Percentiles rank a stretch among this genome's conserved stretches.
phyloP scores from a whole-genome alignment of 23 tunicate species.

The Ciona savignyi region DNA sequence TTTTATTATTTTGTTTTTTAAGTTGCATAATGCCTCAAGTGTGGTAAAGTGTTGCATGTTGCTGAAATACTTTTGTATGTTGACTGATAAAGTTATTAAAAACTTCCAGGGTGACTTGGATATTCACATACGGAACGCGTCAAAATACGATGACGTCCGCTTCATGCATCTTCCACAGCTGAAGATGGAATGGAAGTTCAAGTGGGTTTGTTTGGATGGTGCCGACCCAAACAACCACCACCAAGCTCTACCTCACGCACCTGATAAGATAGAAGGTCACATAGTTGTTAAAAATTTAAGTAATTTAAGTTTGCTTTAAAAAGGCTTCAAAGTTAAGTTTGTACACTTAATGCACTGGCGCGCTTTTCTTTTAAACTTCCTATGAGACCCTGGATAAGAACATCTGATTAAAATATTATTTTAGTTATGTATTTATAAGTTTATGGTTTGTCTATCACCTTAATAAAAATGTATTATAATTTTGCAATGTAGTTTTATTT shows the following conservation, averaged over 20 bases:
- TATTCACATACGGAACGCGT: slow-evolving; percentile 87
- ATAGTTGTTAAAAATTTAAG: neutral
- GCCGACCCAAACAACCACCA: slow-evolving; percentile 79
- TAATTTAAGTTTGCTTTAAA: neutral
- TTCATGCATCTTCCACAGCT: slow-evolving; percentile 73
- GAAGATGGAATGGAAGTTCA: slow-evolving; percentile 56
- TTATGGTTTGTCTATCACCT: neutral
- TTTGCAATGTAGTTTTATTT: too few relatives aligned
- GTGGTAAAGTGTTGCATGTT: too few relatives aligned
- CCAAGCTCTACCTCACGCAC: slow-evolving; percentile 50
- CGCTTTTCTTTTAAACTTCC: too few relatives aligned
- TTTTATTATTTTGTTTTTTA: too few relatives aligned
- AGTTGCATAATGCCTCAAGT: too few relatives aligned
- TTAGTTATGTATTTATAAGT: too few relatives aligned
- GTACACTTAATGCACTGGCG: neutral
- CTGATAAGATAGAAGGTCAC: slow-evolving; percentile 72
- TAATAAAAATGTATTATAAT: too few relatives aligned
- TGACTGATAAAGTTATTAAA: neutral
- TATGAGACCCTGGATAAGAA: too few relatives aligned
- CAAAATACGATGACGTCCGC: slow-evolving; percentile 92
- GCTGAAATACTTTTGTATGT: too few relatives aligned
- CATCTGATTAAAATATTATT: too few relatives aligned
- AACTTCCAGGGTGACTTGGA: slow-evolving; percentile 76
- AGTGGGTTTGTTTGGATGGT: slow-evolving; percentile 65
- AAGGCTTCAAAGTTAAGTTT: neutral